Base-by-base conservation (phyloP, 2,888 invertebrate genomes). In the Nemotelus pantherinus region DNA sequence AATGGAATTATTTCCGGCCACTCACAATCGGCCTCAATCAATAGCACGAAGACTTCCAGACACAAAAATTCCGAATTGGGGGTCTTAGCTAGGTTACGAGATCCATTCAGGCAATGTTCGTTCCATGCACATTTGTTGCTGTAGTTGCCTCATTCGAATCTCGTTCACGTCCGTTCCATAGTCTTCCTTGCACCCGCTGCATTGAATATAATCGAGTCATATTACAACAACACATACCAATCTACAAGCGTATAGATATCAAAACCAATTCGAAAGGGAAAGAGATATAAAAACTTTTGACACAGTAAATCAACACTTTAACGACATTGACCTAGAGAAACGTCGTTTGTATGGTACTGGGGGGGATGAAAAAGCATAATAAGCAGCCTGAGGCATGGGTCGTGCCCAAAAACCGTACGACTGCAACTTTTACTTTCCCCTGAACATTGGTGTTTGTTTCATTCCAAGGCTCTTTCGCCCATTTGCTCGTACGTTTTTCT, bases 281-380 rank as follows among this genome's bases (percentile, higher is more conserved):
- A 58, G 79, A 79, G 79, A 81, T 76, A 80, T 79, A 81, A 81
- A 80, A 79, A 81, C 80, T 82, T 82, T 82, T 82, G 82, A 81
- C 82, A 82, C 81, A 82, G 82, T 82, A 81, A 82, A 82, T 82
- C 82, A 82, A 82, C 81, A 82, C 82, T 82, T 82, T 81, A 81
- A 82, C 82, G 82, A 82, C 82, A 82, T 82, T 82, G 82, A 82
- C 82, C 82, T 82, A 82, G 80, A 82, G 82, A 82, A 80, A 79
- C 25, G 25, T 79, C 50, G 78, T 48, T 7, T 57, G 43, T 44
- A 64, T n/a, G 25, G 25, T 1, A 25, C 65, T 4, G 65, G 44
- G 41, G 3, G 10, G 55, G 55, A 41, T 41, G 53, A 47, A 3
- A 6, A 50, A 10, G 41, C 44, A 44, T 25, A 10, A 50, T 7